Evolutionary conservation across 2,797 vertebrate species (phyloP), one percentile per base, ranked within the genome.

Genomic region (Cossypha dichroa): DNA sequence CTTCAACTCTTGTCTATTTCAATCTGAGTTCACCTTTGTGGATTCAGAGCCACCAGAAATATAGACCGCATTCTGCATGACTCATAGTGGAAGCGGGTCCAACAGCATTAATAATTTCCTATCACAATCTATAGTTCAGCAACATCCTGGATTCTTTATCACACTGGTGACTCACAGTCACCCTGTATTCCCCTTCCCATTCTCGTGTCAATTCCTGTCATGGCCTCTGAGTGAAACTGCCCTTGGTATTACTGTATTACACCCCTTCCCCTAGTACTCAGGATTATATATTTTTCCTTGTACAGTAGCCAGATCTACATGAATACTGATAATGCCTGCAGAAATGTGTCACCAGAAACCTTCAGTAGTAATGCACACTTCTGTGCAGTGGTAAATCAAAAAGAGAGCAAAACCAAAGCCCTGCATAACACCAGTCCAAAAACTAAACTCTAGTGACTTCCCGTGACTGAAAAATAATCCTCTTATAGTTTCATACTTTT

Each of bases 31-130:
- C 64, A 85, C 22, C 36, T 75, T 36, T 23, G 36, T 52, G 34
- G 56, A 78, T 38, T 48, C 52, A 36, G n/a, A 49, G 18, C 11
- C 40, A 25, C 63, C 36, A 64, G 56, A 94, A 90, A 67, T 60
- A 84, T 2, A 60, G 77, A 78, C 38, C 33, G 10, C 31, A 26
- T 86, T 86, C 49, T 75, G 62, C 58, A 56, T 94, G 85, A 92
- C 40, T 84, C 87, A 94, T 46, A 52, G 69, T 3, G 78, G 74
- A 59, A 91, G 38, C 4, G 1, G 9, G n/a, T 84, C 66, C 67
- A 82, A 66, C 25, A 69, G 15, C 67, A 93, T 89, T 85, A 94
- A 91, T 87, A 64, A 91, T 94, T 91, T 91, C 59, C 81, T 72
- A 76, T 62, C 56, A 87, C 28, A 88, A 66, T 86, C 89, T 78